Percentiles rank a stretch among this genome's conserved stretches.
These are phyloP conservation scores for Ascidia mentula DNA, from an alignment of 23 tunicate species.

Conservation along the genomic window DNA sequence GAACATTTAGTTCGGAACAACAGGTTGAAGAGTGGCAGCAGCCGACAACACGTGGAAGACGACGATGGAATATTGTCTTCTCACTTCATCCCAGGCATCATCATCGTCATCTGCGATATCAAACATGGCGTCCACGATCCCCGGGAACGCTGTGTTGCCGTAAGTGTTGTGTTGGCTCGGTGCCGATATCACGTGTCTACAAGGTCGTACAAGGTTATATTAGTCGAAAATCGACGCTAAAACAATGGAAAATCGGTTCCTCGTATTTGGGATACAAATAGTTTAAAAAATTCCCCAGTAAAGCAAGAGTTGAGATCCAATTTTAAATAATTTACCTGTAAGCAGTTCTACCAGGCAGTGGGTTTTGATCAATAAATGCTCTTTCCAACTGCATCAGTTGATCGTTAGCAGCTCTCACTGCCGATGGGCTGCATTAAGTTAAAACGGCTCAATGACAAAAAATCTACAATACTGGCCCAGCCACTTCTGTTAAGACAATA, in stretches of 20 bases:
- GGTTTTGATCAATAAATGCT: constrained; percentile 72
- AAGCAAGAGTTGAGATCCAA: not conserved
- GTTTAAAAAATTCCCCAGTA: too few species aligned
- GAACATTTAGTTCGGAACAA: constrained; percentile 37
- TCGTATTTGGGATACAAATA: too few species aligned
- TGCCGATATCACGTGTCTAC: constrained; percentile 74
- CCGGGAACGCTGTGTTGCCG: constrained; percentile 72
- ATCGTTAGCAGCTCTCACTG: constrained; percentile 54
- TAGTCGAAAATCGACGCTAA: not conserved
- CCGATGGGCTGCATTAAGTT: constrained; percentile 25
- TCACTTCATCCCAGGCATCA: constrained; percentile 60
- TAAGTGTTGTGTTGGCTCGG: constrained; percentile 72
- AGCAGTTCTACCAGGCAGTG: constrained; percentile 41
- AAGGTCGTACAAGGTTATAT: not conserved
- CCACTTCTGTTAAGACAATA: too few species aligned
- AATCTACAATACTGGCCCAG: not conserved
- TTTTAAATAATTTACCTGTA: constrained; percentile 36
- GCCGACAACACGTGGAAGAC: constrained; percentile 69
- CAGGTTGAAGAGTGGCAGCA: constrained; percentile 54
- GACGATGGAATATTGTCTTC: constrained; percentile 70
- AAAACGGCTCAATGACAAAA: not conserved
- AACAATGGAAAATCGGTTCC: too few species aligned
- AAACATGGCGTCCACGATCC: constrained; percentile 60
- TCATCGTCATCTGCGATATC: constrained; percentile 58
- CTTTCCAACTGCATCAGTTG: constrained; percentile 82